These are phyloP conservation scores for Acridotheres tristis DNA, from an alignment of 2,797 vertebrate genomes.

Conservation along the genomic window DNA sequence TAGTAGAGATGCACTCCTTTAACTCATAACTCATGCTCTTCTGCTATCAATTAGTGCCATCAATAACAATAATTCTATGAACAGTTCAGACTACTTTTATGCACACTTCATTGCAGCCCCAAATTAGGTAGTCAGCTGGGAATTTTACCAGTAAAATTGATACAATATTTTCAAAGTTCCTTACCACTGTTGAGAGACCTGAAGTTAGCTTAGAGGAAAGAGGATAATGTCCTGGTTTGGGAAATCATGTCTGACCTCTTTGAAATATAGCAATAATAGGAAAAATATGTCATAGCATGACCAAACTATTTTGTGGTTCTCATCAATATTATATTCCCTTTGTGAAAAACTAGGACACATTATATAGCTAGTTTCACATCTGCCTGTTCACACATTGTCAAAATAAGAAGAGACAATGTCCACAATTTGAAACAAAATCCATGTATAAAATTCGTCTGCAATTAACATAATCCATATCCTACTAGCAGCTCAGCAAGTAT, in stretches of 20 bases:
- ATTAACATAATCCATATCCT: not conserved
- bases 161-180: not conserved
- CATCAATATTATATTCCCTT: not conserved
- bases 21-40: not conserved
- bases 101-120: not conserved
- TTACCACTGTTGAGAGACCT: not conserved
- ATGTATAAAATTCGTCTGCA: not conserved
- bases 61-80: not conserved
- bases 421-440: not conserved
- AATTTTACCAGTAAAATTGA: not conserved
- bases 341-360: not conserved
- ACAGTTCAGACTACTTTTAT: not conserved
- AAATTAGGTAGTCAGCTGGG: not conserved
- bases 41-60: not conserved
- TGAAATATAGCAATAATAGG: not conserved
- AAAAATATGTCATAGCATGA: not conserved
- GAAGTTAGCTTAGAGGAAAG: not conserved
- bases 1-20: not conserved
- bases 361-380: not conserved
- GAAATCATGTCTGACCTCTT: not conserved
- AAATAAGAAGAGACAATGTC: not conserved
- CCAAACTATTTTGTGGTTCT: not conserved
- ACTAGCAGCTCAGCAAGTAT: not conserved
- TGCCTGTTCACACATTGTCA: not conserved
- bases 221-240: not conserved